phyloP scores from a whole-genome alignment of 2,797 vertebrate genomes.

The Lepus oiostolus region DNA sequence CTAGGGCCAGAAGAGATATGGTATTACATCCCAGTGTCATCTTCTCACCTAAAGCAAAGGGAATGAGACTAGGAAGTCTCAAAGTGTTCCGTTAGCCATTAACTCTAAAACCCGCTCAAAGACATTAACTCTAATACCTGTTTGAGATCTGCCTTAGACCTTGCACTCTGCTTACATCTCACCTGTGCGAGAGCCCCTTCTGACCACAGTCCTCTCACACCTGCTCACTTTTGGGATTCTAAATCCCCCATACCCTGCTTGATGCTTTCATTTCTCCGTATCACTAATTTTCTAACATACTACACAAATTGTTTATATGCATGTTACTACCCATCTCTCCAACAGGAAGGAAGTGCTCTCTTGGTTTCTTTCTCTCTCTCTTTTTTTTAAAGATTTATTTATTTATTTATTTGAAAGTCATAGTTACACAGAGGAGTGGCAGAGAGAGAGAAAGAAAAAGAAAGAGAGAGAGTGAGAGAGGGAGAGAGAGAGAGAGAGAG shows the following conservation, averaged over 20 bases:
- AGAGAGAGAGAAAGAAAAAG: too few relatives aligned
- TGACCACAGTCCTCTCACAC: not conserved
- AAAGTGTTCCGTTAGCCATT: not conserved
- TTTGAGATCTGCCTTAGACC: too few relatives aligned
- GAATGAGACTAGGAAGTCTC: fast-evolving
- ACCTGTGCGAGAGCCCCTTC: not conserved
- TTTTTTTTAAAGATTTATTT: too few relatives aligned
- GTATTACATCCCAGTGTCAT: too few relatives aligned
- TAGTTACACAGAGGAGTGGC: too few relatives aligned
- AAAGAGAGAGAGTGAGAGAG: too few relatives aligned
- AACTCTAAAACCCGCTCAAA: too few relatives aligned
- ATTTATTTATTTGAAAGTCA: too few relatives aligned
- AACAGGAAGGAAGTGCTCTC: not conserved
- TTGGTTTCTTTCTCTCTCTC: too few relatives aligned
- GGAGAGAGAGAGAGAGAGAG: too few relatives aligned
- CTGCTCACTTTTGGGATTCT: not conserved
- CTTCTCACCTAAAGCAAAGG: not conserved
- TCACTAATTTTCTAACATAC: not conserved
- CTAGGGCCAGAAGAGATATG: not conserved
- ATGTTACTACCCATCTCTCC: not conserved
- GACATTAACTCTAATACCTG: too few relatives aligned
- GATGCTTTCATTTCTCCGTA: not conserved
- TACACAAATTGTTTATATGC: not conserved
- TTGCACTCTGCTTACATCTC: not conserved
- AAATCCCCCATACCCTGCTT: not conserved